Evolutionary conservation across 1,140 invertebrate genomes (phyloP).

Genomic region (Pollicipes pollicipes): DNA sequence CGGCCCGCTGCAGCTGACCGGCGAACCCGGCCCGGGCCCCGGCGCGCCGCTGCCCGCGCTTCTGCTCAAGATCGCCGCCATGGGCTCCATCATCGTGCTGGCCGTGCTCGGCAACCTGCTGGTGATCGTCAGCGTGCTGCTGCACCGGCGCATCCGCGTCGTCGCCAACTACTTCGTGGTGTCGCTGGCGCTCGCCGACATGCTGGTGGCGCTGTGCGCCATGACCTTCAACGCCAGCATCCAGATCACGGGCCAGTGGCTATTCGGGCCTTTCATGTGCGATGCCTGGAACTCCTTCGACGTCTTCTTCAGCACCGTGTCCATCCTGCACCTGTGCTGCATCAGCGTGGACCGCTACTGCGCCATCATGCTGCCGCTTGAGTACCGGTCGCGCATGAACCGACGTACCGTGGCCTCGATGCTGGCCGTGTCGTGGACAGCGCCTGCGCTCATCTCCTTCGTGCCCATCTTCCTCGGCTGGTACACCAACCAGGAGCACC

Average conservation of each 20-base stretch:
- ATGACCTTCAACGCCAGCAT: conserved; percentile 88
- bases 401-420: conserved; percentile 44
- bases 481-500: conserved; percentile 66
- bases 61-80: conserved; percentile 50
- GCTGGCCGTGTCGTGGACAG: conserved; percentile 65
- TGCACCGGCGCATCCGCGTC: conserved; percentile 51
- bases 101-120: conserved; percentile 72
- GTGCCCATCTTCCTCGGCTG: conserved; percentile 83
- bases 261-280: conserved; percentile 76
- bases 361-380: conserved; percentile 66
- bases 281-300: conserved; percentile 71
- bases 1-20: not conserved
- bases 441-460: conserved; percentile 81
- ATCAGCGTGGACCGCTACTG: conserved; percentile 75
- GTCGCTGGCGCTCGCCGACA: conserved; percentile 73
- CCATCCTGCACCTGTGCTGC: conserved; percentile 78
- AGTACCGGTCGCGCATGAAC: conserved; percentile 76
- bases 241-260: conserved; percentile 59
- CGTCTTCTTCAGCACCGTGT: conserved; percentile 47
- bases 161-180: conserved; percentile 92
- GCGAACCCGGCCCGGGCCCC: too few relatives aligned
- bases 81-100: conserved; percentile 62
- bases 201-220: conserved; percentile 76
- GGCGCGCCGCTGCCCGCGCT: not conserved
- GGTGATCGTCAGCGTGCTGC: conserved; percentile 57